Evolutionary conservation across 2,797 vertebrate species (phyloP).

Genomic region (Cryptoblepharus egeriae): DNA sequence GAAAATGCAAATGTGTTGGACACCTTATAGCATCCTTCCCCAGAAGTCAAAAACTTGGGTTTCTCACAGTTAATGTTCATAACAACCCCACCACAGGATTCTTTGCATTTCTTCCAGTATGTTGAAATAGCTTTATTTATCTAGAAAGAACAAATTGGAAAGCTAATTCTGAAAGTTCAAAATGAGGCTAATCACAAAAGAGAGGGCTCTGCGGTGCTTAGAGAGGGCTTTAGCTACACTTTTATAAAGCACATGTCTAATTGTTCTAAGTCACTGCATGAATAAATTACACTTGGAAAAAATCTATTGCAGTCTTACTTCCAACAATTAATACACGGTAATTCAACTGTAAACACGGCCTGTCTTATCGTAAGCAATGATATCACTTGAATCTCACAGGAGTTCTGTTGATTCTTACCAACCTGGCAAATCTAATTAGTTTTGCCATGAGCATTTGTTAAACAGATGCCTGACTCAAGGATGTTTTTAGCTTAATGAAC

Average conservation of each 20-base stretch:
- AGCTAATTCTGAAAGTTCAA: slow-evolving; percentile 10
- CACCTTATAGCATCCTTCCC: no score
- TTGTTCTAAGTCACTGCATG: slow-evolving; percentile 24
- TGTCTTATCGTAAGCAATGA: slow-evolving; percentile 40
- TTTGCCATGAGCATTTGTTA: slow-evolving; percentile 57
- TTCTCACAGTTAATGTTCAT: not conserved
- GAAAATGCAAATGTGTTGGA: no score
- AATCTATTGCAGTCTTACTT: slow-evolving; percentile 38
- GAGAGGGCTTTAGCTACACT: slow-evolving; percentile 21
- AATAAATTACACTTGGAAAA: slow-evolving; percentile 43
- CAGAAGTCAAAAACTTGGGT: slow-evolving; percentile 2
- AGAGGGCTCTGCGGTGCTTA: not conserved
- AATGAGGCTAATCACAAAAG: slow-evolving; percentile 6
- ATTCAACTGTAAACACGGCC: slow-evolving; percentile 27
- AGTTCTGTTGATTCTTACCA: slow-evolving; percentile 43
- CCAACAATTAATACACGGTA: slow-evolving; percentile 43
- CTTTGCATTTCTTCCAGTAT: not conserved
- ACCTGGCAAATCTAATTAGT: slow-evolving; percentile 61
- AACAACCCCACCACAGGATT: no score
- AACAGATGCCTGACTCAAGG: slow-evolving; percentile 41
- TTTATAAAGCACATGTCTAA: slow-evolving; percentile 20
- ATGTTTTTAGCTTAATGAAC: slow-evolving; percentile 61
- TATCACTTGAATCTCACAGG: slow-evolving; percentile 44
- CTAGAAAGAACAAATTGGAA: not conserved
- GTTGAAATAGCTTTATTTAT: not conserved